Evolutionary conservation across 2,888 invertebrate genomes (phyloP).

Genomic region (Prionchulus punctatus): DNA sequence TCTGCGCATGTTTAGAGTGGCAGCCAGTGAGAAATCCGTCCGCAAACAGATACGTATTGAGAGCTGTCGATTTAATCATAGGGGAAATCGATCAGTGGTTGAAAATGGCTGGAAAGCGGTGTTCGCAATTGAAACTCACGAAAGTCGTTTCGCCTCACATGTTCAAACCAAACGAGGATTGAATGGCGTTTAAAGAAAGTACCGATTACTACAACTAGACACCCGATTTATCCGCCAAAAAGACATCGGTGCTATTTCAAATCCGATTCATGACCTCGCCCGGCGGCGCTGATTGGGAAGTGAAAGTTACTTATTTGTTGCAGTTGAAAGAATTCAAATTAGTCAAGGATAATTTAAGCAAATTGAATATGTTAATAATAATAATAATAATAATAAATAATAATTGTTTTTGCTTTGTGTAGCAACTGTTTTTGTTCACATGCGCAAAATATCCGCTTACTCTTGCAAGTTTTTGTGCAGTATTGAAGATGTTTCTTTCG

Average conservation of each 20-base stretch:
- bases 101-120: conserved; percentile 9
- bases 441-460: too few relatives aligned
- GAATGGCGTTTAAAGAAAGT: conserved; percentile 18
- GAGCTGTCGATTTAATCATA: conserved; percentile 17
- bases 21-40: conserved; percentile 13
- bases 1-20: conserved; percentile 11
- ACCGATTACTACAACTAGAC: conserved; percentile 16
- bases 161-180: conserved; percentile 18
- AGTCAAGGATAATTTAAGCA: too few relatives aligned
- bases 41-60: conserved; percentile 10
- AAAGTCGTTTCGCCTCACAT: conserved; percentile 20
- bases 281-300: conserved; percentile 25
- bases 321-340: conserved; percentile 12
- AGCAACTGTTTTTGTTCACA: too few relatives aligned
- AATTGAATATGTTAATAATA: too few relatives aligned
- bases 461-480: too few relatives aligned
- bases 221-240: conserved; percentile 13
- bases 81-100: conserved; percentile 18
- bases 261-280: conserved; percentile 23
- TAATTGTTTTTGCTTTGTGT: too few relatives aligned
- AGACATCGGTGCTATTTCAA: conserved; percentile 18
- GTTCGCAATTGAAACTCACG: conserved; percentile 12
- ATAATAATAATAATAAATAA: too few relatives aligned
- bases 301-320: conserved; percentile 18
- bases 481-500: too few relatives aligned